These are phyloP conservation scores for Pardosa pseudoannulata DNA, from an alignment of 2,888 invertebrate species.

Conservation along the genomic window DNA sequence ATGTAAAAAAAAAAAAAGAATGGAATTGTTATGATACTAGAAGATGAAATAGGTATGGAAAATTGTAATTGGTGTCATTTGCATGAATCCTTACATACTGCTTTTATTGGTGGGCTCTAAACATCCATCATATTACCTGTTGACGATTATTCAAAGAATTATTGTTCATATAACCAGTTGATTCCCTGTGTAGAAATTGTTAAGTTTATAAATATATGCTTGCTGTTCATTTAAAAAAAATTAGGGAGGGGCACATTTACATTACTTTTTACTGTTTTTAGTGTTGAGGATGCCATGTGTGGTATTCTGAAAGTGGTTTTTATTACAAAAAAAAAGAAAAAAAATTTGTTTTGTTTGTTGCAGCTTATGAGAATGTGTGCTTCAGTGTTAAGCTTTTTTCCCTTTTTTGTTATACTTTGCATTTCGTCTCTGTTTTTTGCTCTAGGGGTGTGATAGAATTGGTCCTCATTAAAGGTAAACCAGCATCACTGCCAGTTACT, in stretches of 20 bases:
- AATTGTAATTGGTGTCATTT: constrained; percentile 10
- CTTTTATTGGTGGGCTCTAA: constrained; percentile 58
- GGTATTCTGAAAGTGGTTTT: constrained; percentile 27
- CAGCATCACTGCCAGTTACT: constrained; percentile 72
- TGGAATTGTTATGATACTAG: constrained; percentile 21
- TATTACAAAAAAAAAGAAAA: not conserved
- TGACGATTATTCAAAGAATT: constrained; percentile 46
- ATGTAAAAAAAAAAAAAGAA: constrained; percentile 45
- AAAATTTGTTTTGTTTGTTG: constrained; percentile 16
- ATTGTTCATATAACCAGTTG: constrained; percentile 65
- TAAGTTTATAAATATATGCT: constrained; percentile 70
- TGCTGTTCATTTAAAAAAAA: constrained; percentile 38
- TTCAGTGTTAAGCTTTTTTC: constrained; percentile 46
- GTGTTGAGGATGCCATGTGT: not conserved
- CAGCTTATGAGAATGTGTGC: constrained; percentile 56
- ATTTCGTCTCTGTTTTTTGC: constrained; percentile 23
- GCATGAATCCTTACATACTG: constrained; percentile 46
- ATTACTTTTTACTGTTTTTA: constrained; percentile 51
- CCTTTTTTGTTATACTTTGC: not conserved
- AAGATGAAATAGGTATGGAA: not conserved
- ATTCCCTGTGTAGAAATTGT: constrained; percentile 57
- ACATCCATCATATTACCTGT: constrained; percentile 64
- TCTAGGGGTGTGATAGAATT: constrained; percentile 67
- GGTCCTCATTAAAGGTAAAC: constrained; percentile 62
- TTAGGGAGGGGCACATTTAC: not conserved